A percentile compares a stretch with the other conserved stretches of the same genome.
These are phyloP conservation scores for Nyctibius bracteatus DNA, from an alignment of 2,113 vertebrate genomes.

Conservation along the genomic window DNA sequence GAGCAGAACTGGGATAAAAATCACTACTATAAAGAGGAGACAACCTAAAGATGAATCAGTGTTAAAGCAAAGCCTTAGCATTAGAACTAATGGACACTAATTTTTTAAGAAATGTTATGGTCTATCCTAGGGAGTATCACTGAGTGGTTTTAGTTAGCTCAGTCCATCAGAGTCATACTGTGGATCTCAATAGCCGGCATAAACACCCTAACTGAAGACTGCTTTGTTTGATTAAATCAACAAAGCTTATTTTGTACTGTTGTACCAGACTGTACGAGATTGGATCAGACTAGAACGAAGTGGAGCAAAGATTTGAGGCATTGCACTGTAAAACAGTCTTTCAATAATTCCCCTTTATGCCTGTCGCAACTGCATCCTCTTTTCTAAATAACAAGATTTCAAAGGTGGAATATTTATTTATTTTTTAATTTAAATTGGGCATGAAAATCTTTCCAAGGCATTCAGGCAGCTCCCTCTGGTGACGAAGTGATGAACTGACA, in stretches of 20 bases:
- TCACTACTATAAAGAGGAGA: neutral
- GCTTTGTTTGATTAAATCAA: constrained; percentile 39
- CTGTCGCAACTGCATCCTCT: neutral
- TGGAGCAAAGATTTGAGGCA: neutral
- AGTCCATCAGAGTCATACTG: neutral
- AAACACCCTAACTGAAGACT: neutral
- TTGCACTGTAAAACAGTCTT: neutral
- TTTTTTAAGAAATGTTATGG: neutral
- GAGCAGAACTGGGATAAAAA: neutral
- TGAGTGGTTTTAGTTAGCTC: neutral
- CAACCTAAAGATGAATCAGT: neutral
- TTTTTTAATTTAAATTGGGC: neutral
- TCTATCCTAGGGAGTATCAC: neutral
- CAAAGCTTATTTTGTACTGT: constrained; percentile 4
- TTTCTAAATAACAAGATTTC: neutral
- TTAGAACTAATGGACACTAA: neutral
- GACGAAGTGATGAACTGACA: neutral
- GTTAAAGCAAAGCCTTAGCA: neutral
- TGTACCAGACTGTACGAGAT: neutral
- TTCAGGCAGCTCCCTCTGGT: constrained; percentile 48
- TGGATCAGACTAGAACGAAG: neutral
- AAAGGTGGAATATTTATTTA: neutral
- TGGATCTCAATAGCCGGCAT: neutral
- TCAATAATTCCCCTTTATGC: neutral
- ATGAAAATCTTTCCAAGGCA: neutral